Evolutionary conservation across 2,113 vertebrate genomes (phyloP).

Genomic region (Tympanuchus pallidicinctus): DNA sequence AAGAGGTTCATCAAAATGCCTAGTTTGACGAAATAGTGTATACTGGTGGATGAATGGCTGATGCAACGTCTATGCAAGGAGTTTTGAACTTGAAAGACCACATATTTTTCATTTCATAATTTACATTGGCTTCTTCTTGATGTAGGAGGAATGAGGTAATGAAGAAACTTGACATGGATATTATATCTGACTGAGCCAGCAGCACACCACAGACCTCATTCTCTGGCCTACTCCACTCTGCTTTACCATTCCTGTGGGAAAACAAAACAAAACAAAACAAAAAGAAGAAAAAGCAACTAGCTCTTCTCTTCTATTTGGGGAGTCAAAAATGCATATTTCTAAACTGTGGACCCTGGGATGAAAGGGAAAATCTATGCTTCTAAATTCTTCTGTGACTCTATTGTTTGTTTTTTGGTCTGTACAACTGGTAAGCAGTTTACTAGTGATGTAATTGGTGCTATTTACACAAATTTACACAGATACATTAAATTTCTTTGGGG

Average conservation of each 20-base stretch:
- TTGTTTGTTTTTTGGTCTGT: background rate
- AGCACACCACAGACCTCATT: background rate
- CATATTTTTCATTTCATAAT: slow-evolving; percentile 57
- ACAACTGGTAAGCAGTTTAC: background rate
- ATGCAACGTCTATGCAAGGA: slow-evolving; percentile 17
- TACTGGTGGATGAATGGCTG: background rate
- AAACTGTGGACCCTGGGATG: background rate
- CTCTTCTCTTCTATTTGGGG: background rate
- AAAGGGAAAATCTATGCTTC: background rate
- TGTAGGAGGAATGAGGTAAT: slow-evolving; percentile 65
- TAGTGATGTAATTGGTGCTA: background rate
- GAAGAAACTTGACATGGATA: slow-evolving; percentile 31
- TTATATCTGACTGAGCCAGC: slow-evolving; percentile 19
- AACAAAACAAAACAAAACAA: background rate
- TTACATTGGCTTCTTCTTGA: slow-evolving; percentile 48
- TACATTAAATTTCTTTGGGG: background rate
- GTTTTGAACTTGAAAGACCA: slow-evolving; percentile 41
- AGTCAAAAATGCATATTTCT: background rate
- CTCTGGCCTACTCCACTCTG: background rate
- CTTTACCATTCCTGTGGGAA: background rate
- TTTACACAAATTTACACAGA: background rate
- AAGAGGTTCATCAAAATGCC: background rate
- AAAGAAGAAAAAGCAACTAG: background rate
- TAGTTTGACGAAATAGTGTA: background rate
- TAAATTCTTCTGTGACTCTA: background rate